Evolutionary conservation across 2,113 vertebrate genomes (phyloP), one percentile per base, ranked within the genome.

Genomic region (Myiozetetes cayanensis): DNA sequence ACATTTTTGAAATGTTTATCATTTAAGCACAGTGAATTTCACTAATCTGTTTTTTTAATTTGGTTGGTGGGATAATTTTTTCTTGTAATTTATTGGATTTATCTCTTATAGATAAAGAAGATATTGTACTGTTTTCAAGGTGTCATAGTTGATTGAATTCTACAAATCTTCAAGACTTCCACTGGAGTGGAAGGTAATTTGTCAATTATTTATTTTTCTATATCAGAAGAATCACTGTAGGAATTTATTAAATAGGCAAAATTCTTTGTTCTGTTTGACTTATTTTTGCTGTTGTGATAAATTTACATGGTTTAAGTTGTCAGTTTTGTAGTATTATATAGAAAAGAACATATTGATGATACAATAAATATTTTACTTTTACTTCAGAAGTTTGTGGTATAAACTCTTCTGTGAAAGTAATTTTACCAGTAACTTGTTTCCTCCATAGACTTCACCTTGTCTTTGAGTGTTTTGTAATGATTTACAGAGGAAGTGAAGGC

Each of bases 111-210:
- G 96, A 18, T 61, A 41, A 79, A 70, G 77, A 96, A 94, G 89
- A 66, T 72, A 72, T 0, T 49, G 66, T 77, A 65, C 55, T 86
- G 50, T 58, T 92, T 68, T 4, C 73, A 70, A 30, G 47, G 87
- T 95, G 80, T 92, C 37, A 12, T 43, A 84, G 68, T 47, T 81
- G 76, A 74, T 84, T 47, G 24, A 14, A 10, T 80, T 89, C 55
- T 75, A 9, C 66, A 63, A 41, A 35, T 87, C 52, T 72, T 93
- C n/a, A 82, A 31, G 77, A 61, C 61, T 72, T 66, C 41, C 87
- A 10, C 7, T 80, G 77, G 86, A 79, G 37, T 79, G 58, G 61
- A 59, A 95, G 94, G 94, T 96, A 95, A 93, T 9, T 76, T 72
- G 22, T 28, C 8, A 5, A 43, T 43, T 46, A 2, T 37, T 53